Percentiles rank a stretch among this genome's conserved stretches.
phyloP scores from a whole-genome alignment of 2,113 vertebrate genomes.

The Cryptotis parvus region DNA sequence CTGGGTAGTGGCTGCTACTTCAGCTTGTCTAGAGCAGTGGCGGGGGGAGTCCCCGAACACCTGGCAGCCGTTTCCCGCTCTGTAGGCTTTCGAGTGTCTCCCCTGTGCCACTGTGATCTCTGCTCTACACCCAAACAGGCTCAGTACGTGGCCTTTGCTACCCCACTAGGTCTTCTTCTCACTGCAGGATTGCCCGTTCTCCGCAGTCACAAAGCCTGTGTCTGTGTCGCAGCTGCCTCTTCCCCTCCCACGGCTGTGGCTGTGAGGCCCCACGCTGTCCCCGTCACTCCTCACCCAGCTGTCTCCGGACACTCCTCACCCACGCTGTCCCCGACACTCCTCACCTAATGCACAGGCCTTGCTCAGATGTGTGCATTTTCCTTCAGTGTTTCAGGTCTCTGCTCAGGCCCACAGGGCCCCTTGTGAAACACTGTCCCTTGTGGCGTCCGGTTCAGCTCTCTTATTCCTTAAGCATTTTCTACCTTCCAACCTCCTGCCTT shows the following conservation, averaged over 20 bases:
- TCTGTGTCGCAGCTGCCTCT: neutral
- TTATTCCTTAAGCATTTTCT: neutral
- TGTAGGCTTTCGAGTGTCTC: neutral
- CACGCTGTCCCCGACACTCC: too few relatives aligned
- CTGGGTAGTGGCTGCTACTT: neutral
- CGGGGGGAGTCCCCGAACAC: neutral
- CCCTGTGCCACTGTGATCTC: too few relatives aligned
- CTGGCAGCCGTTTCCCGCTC: neutral
- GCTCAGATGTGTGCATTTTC: neutral
- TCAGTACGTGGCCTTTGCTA: neutral
- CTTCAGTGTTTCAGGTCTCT: neutral
- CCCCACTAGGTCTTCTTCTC: neutral
- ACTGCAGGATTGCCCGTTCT: neutral
- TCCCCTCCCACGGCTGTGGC: neutral
- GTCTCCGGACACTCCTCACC: accelerated
- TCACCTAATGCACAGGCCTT: neutral
- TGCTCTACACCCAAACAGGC: neutral
- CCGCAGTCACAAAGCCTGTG: neutral
- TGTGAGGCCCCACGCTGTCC: neutral
- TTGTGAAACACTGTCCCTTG: neutral
- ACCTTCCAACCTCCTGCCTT: neutral
- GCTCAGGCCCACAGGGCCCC: too few relatives aligned
- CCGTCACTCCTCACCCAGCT: too few relatives aligned
- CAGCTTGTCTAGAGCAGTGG: neutral
- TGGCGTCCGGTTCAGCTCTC: neutral